Evolutionary conservation across 2,797 vertebrate species (phyloP), one percentile per base, ranked within the genome.

Genomic region (Hydrophis major): DNA sequence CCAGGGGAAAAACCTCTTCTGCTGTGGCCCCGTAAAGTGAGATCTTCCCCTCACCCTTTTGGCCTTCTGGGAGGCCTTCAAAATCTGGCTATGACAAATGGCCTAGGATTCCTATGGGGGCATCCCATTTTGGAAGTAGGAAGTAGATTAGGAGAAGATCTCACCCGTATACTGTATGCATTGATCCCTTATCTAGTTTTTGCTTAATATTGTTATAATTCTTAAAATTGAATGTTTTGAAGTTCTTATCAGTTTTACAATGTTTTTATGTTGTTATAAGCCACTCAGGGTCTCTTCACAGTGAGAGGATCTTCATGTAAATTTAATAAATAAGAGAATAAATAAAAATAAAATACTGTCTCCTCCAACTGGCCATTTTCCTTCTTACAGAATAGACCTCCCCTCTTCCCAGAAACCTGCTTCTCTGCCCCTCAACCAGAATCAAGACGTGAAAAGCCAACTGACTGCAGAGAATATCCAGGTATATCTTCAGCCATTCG

Each of bases 381-480:
- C 88, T 88, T 28, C 78, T 93, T 63, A 55, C 98, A 99, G 99
- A 97, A 98, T 97, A 20, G 98, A 99, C 96, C 97, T 98, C 94
- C 98, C 98, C 55, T 97, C 98, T 0, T 97, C 98, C 92, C 98
- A 98, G 97, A 99, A 99, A 95, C 98, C 98, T 0, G 98, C 97
- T 95, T 98, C 98, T 94, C 98, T 98, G 16, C 97, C 97, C 3
- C 98, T 98, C 1, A 97, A 98, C 96, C 98, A 98, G 97, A 99
- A 98, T 97, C 98, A 97, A 7, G 98, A 99, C 92, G 95, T 97
- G 97, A 98, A 98, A 97, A 98, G 98, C 93, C 98, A 98, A 96
- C 96, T 98, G 97, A 98, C 97, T 47, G 98, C 98, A 42, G 98
- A 98, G 7, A 98, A 98, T 95, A 98, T 99, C 96, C 98, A 99